phyloP scores from a whole-genome alignment of 2,113 vertebrate genomes.

The Excalfactoria chinensis region DNA sequence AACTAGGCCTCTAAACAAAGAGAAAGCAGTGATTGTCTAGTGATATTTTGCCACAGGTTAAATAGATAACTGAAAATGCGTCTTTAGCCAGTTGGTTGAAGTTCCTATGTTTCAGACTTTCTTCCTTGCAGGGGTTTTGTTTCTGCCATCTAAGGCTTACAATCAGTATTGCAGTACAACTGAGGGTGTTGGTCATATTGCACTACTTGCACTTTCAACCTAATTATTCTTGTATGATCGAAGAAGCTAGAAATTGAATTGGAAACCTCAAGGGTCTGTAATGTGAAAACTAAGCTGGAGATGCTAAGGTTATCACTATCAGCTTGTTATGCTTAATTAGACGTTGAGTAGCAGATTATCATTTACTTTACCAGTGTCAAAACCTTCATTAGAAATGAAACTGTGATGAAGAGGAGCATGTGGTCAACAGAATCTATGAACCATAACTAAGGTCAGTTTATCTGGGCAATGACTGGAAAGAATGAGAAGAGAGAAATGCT shows the following conservation, averaged over 20 bases:
- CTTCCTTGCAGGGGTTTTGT: background rate
- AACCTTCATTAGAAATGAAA: constrained; percentile 56
- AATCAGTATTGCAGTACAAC: background rate
- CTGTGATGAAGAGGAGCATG: background rate
- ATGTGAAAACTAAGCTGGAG: constrained; percentile 36
- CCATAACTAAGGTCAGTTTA: constrained; percentile 45
- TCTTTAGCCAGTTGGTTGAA: background rate
- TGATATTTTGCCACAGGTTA: accelerated
- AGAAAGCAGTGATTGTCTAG: background rate
- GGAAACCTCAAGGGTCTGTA: constrained; percentile 36
- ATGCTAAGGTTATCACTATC: constrained; percentile 38
- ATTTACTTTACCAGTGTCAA: constrained; percentile 1
- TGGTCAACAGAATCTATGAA: constrained; percentile 22
- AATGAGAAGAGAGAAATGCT: background rate
- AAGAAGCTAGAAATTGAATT: constrained; percentile 53
- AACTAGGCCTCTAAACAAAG: background rate
- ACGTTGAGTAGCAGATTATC: constrained; percentile 53
- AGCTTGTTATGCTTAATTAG: constrained; percentile 47
- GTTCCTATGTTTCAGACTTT: background rate
- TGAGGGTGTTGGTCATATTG: background rate
- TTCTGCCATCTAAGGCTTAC: background rate
- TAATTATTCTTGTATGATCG: background rate
- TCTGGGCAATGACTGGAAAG: constrained; percentile 8
- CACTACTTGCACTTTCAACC: background rate
- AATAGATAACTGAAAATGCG: background rate